phyloP scores from a whole-genome alignment of 2,113 vertebrate species.

The Phycodurus eques region DNA sequence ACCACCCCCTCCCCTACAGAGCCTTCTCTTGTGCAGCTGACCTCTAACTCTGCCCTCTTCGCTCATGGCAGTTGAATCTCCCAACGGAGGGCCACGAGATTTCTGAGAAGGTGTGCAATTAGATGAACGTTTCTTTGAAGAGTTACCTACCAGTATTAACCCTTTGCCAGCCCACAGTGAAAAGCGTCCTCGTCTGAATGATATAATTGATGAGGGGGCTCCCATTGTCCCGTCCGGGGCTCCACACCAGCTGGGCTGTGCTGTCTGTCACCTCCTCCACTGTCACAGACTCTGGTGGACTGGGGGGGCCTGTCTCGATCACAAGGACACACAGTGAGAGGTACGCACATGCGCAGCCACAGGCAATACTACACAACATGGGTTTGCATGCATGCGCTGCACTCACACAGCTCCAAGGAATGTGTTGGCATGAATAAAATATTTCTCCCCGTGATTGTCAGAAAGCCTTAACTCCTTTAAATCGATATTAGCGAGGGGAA shows the following conservation, averaged over 20 bases:
- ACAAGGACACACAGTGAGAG: constrained; percentile 54
- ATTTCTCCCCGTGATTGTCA: not conserved
- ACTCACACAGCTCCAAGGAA: not conserved
- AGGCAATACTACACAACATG: constrained; percentile 10
- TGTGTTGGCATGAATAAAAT: constrained; percentile 10
- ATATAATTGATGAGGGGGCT: constrained; percentile 84
- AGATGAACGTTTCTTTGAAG: constrained; percentile 19
- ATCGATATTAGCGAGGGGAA: constrained; percentile 12
- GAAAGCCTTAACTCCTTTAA: constrained; percentile 17
- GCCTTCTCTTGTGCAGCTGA: constrained; percentile 20
- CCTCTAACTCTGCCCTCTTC: constrained; percentile 26
- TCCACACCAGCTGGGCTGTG: constrained; percentile 88
- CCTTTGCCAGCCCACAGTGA: constrained; percentile 90
- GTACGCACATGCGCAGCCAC: constrained; percentile 22
- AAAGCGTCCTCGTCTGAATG: constrained; percentile 86
- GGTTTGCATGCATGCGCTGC: constrained; percentile 1
- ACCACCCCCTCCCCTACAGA: not conserved
- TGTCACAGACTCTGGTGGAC: constrained; percentile 80
- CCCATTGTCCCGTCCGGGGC: constrained; percentile 83
- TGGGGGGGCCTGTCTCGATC: constrained; percentile 81
- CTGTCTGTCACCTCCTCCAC: constrained; percentile 91
- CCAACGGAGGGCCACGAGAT: constrained; percentile 21
- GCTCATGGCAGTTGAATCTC: constrained; percentile 8
- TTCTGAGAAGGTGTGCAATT: constrained; percentile 26
- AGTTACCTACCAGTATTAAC: constrained; percentile 81